Conservation (phyloP, 2,888 invertebrate species). For the Celastrina argiolus region DNA sequence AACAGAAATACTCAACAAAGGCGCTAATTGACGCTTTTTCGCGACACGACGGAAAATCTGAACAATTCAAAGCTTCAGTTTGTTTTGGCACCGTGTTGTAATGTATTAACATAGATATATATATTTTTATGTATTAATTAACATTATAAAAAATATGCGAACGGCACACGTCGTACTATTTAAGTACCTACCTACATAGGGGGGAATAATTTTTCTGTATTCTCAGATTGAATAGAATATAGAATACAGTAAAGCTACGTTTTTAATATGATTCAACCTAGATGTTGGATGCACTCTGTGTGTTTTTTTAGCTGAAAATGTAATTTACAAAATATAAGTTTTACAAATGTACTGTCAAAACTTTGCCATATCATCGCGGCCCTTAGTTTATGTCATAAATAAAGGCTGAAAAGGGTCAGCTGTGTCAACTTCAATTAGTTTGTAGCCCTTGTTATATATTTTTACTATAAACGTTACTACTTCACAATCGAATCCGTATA, state of each 20-base stretch:
- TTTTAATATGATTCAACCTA: too few species aligned
- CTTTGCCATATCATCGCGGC: background rate
- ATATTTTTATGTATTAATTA: too few species aligned
- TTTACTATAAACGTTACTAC: background rate
- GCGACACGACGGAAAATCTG: background rate
- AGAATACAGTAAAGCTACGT: too few species aligned
- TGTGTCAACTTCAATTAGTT: slow-evolving; percentile 18
- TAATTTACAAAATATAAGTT: too few species aligned
- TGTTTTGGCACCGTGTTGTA: background rate
- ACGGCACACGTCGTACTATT: too few species aligned
- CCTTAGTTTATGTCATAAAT: background rate
- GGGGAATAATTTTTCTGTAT: too few species aligned
- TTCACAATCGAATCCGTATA: background rate
- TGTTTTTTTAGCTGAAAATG: too few species aligned
- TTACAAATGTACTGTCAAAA: background rate
- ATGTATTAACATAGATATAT: too few species aligned
- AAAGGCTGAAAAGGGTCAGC: slow-evolving; percentile 9
- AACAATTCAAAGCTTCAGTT: background rate
- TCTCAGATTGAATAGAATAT: too few species aligned
- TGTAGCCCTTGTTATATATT: background rate
- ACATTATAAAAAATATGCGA: too few species aligned
- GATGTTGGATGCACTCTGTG: too few species aligned
- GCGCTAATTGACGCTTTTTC: background rate
- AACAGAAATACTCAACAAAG: background rate
- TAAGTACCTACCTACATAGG: too few species aligned